Base-by-base conservation (phyloP, 2,113 vertebrate genomes). In the Pseudopodoces humilis region DNA sequence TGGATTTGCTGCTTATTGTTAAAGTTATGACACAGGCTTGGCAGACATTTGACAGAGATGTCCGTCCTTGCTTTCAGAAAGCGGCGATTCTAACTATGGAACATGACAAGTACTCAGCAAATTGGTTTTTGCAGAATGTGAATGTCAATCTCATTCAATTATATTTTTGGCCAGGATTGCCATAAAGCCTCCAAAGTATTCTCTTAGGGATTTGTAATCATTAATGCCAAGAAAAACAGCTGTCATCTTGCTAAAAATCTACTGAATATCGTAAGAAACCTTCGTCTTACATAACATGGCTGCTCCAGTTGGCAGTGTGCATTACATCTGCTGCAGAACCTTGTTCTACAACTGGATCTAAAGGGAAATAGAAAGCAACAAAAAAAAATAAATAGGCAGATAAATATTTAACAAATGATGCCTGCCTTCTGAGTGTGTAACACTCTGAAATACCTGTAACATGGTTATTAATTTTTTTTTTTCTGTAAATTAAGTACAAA, bases 211-310 rank as follows among this genome's bases (percentile, higher is more conserved):
- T 87, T 88, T 85, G 3, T 37, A 86, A 75, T 63, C 49, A 56
- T 33, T 27, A 91, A 72, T 43, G 65, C 77, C 80, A 95, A 84
- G 76, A 85, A 90, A 90, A 88, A 20, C 60, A 92, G 52, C 68
- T 93, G 85, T 79, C 80, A 14, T 90, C 60, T 88, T 83, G 69
- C 71, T 89, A 92, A 92, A 94, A 63, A 62, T 46, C n/a, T 53
- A 56, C n/a, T 46, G 60, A 75, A 49, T 84, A 92, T 91, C 10
- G 1, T 56, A 90, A 93, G 47, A 65, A 88, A 75, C 27, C 25
- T 62, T 68, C 15, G 10, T 74, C 59, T 80, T 83, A 31, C 0
- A 11, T 68, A 86, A 84, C 41, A 56, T 39, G 49, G 52, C 15
- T 91, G 53, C 31, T 92, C 14, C 47, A 43, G 28, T 27, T 83